Percentiles rank a stretch among this genome's conserved stretches.
These are phyloP conservation scores for Salvelinus sp. DNA, from an alignment of 2,113 vertebrate species.

Conservation along the genomic window DNA sequence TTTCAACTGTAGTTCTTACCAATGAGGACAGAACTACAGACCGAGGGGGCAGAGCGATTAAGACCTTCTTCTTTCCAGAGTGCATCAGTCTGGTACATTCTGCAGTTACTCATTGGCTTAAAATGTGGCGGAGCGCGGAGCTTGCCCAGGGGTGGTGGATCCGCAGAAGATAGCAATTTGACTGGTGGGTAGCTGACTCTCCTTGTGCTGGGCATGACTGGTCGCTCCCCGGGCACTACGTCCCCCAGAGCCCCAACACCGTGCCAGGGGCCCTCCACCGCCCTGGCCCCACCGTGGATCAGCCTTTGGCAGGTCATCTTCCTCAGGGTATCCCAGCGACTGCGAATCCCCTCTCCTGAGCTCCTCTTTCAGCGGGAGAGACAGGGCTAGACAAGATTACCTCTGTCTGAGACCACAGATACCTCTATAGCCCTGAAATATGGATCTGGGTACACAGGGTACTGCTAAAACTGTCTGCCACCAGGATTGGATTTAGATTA, in stretches of 20 bases:
- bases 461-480: background rate
- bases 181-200: slow-evolving; percentile 34
- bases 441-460: background rate
- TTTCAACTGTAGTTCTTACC: slow-evolving; percentile 58
- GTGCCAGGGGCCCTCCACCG: background rate
- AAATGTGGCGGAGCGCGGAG: slow-evolving; percentile 6
- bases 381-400: slow-evolving; percentile 26
- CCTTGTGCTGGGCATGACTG: background rate
- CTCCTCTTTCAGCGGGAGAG: slow-evolving; percentile 35
- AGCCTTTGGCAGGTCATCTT: slow-evolving; percentile 39
- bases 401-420: background rate
- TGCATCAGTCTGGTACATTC: slow-evolving; percentile 26
- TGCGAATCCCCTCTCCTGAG: slow-evolving; percentile 16
- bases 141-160: background rate
- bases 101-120: slow-evolving; percentile 11
- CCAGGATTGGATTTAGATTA: background rate
- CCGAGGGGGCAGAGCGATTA: slow-evolving; percentile 48
- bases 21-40: slow-evolving; percentile 58
- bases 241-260: background rate
- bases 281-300: slow-evolving; percentile 9
- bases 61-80: slow-evolving; percentile 52
- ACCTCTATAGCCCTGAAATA: background rate
- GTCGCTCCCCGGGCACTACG: background rate
- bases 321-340: slow-evolving; percentile 56
- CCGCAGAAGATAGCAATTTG: background rate